phyloP scores from a whole-genome alignment of 35 echinoderm and acorn worm genomes.

The Acanthaster planci region DNA sequence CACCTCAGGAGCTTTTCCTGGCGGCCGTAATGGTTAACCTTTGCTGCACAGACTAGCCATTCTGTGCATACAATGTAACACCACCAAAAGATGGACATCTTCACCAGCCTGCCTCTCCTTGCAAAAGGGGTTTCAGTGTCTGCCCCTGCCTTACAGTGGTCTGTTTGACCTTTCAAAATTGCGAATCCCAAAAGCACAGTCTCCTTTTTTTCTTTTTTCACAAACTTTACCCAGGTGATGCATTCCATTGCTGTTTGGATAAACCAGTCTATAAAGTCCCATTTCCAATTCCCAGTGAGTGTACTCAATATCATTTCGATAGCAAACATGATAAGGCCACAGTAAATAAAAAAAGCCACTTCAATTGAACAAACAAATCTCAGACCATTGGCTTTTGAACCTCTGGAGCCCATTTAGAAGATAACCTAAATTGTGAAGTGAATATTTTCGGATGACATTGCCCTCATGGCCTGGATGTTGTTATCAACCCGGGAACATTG shows the following conservation, averaged over 20 bases:
- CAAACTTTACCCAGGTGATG: conserved; percentile 13
- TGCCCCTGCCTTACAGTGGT: too few relatives aligned
- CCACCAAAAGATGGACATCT: too few relatives aligned
- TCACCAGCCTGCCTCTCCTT: too few relatives aligned
- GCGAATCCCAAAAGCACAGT: too few relatives aligned
- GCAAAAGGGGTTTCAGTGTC: too few relatives aligned
- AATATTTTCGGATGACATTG: background rate
- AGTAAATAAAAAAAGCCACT: conserved; percentile 10
- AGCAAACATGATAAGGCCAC: background rate
- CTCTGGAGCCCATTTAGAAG: background rate
- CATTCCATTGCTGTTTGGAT: conserved; percentile 20
- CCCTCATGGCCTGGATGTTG: background rate
- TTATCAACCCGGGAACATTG: too few relatives aligned
- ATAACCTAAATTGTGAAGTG: conserved; percentile 3
- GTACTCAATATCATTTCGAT: background rate
- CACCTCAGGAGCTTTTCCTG: too few relatives aligned
- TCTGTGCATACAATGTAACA: too few relatives aligned
- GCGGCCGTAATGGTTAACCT: too few relatives aligned
- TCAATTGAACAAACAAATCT: conserved; percentile 21
- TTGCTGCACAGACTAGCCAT: too few relatives aligned
- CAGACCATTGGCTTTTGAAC: background rate
- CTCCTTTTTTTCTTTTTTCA: background rate
- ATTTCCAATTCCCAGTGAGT: background rate
- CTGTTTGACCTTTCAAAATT: too few relatives aligned
- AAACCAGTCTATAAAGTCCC: background rate